Evolutionary conservation across 2,113 vertebrate species (phyloP).

Genomic region (Stegostoma tigrinum): DNA sequence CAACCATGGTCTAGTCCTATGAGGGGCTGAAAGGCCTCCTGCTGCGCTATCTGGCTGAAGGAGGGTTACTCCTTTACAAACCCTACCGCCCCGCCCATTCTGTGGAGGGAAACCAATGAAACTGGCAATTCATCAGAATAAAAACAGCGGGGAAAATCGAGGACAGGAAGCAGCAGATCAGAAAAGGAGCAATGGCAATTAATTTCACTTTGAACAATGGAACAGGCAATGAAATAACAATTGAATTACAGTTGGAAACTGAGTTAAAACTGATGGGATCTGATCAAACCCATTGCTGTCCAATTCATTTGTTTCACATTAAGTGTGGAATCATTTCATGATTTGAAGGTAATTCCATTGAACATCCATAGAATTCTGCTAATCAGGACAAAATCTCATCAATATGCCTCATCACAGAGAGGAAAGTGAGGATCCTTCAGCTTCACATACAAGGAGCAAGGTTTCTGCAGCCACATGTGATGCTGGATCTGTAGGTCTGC

Average conservation of each 20-base stretch:
- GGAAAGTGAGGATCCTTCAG: too few relatives aligned
- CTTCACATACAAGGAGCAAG: too few relatives aligned
- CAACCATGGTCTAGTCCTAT: not conserved
- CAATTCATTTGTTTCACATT: not conserved
- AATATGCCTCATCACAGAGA: not conserved
- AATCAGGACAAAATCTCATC: not conserved
- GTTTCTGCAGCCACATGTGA: too few relatives aligned
- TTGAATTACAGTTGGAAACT: slow-evolving; percentile 32
- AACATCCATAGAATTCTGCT: not conserved
- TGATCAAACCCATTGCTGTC: not conserved
- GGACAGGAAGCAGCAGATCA: not conserved
- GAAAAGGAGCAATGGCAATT: not conserved
- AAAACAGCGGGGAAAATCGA: not conserved
- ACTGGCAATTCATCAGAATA: not conserved
- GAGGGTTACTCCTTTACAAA: not conserved
- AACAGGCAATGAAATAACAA: slow-evolving; percentile 26
- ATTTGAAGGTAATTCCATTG: not conserved
- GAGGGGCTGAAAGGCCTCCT: not conserved
- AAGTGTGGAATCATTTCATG: not conserved
- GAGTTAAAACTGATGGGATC: slow-evolving; percentile 35
- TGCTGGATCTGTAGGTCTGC: too few relatives aligned
- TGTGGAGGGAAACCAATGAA: not conserved
- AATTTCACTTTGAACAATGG: slow-evolving; percentile 16
- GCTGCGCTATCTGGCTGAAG: not conserved
- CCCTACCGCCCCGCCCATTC: not conserved